Evolutionary conservation across 2,888 invertebrate species (phyloP).

Genomic region (Hirtodrosophila cameraria): DNA sequence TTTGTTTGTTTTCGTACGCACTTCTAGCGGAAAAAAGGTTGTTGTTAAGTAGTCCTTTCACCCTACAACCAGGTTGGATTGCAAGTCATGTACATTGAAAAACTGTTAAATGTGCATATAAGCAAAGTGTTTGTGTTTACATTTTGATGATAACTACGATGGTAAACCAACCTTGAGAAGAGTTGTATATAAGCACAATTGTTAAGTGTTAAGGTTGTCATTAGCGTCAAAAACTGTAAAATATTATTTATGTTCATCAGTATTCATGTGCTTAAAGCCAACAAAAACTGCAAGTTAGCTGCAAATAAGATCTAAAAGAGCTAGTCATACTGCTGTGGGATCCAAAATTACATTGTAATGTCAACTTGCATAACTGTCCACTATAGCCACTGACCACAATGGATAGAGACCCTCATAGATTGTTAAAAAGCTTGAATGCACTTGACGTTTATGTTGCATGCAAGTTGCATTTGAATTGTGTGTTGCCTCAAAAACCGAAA

Average conservation of each 20-base stretch:
- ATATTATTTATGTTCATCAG: slow-evolving; percentile 9
- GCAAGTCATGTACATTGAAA: too few relatives aligned
- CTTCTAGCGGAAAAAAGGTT: too few relatives aligned
- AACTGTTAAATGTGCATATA: too few relatives aligned
- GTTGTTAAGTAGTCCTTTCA: too few relatives aligned
- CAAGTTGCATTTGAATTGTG: slow-evolving; percentile 11
- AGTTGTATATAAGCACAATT: background rate
- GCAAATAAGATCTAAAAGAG: background rate
- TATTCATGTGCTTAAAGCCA: background rate
- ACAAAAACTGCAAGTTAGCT: slow-evolving; percentile 15
- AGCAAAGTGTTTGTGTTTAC: too few relatives aligned
- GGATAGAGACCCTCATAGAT: slow-evolving; percentile 1
- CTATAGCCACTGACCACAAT: slow-evolving; percentile 18
- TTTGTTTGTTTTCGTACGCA: too few relatives aligned
- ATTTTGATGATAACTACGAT: too few relatives aligned
- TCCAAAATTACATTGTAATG: slow-evolving; percentile 34
- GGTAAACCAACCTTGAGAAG: slow-evolving; percentile 3
- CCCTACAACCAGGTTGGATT: too few relatives aligned
- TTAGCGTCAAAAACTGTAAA: background rate
- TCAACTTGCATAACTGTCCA: slow-evolving; percentile 30
- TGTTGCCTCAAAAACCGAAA: slow-evolving; percentile 8
- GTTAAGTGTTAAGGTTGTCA: slow-evolving; percentile 7
- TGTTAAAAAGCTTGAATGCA: slow-evolving; percentile 4
- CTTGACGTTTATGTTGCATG: slow-evolving; percentile 47
- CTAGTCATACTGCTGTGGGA: background rate